Conservation (phyloP, 1,140 invertebrate species). For the Tetragonula clypearis region DNA sequence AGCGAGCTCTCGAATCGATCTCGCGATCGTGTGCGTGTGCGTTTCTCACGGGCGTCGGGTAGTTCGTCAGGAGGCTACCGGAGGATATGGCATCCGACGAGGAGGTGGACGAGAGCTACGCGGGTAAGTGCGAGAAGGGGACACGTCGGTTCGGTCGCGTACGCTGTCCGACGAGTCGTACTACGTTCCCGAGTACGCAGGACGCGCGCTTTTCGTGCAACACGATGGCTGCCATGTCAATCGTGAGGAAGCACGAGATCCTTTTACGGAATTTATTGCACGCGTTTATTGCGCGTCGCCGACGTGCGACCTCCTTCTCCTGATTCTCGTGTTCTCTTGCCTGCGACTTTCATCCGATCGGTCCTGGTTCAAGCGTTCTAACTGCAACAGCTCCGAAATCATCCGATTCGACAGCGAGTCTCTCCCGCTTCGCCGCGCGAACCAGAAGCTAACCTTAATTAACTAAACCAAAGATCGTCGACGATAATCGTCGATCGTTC, state of each 20-base stretch:
- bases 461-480: too few species aligned
- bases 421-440: too few species aligned
- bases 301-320: too few species aligned
- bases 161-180: constrained; percentile 47
- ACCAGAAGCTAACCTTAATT: too few species aligned
- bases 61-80: not conserved
- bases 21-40: not conserved
- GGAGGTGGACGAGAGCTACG: constrained; percentile 89
- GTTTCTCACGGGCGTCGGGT: constrained; percentile 5
- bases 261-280: constrained; percentile 17
- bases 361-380: too few species aligned
- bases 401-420: too few species aligned
- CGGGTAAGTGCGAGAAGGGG: constrained; percentile 84
- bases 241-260: constrained; percentile 40
- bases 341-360: too few species aligned
- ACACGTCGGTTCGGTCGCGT: not conserved
- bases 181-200: constrained; percentile 58
- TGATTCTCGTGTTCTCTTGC: not conserved
- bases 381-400: too few species aligned
- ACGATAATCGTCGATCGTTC: too few species aligned
- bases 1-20: not conserved
- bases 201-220: constrained; percentile 78
- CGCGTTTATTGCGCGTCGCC: too few species aligned
- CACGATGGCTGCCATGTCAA: constrained; percentile 78
- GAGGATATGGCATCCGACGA: constrained; percentile 88